Base-by-base conservation (phyloP, 2,888 invertebrate species). In the Cantharis rufa region DNA sequence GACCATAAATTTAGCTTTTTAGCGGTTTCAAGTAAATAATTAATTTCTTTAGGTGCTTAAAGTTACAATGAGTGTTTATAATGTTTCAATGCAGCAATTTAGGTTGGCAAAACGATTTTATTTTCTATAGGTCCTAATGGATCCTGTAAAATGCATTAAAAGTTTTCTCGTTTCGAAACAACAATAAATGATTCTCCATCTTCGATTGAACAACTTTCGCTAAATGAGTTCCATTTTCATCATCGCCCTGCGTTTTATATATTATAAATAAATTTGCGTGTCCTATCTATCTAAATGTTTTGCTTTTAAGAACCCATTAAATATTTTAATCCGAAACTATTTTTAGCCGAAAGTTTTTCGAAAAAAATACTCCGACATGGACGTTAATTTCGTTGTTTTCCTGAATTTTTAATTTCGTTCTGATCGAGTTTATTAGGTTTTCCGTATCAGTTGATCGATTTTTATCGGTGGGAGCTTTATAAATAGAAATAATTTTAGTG, bases 401-500 rank as follows among this genome's bases (percentile, higher is more conserved):
- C 48, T 48, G 48, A 48, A 48, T 48, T 48, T 48, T 48, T 48
- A 48, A 48, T 48, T 48, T 9, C 1, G 9, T 48, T 48, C 9
- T n/a, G n/a, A 48, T 48, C 48, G n/a, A 48, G 48, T n/a, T 48
- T 48, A 48, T 48, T 48, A 48, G n/a, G 48, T 48, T 48, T 48
- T 48, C n/a, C 13, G 48, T 48, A 48, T 48, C 48, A 48, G 0
- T n/a, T 48, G n/a, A 48, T 48, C 48, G 48, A 48, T 66, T 66
- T 66, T 66, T 66, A 66, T 66, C 10, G 64, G 64, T 10, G 9
- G 9, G 13, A 16, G n/a, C n/a, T 71, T 70, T 74, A 77, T 62
- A 77, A 74, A 77, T 77, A 77, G 70, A 18, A 63, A 48, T 70
- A 71, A 77, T 66, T 77, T 72, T 61, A 70, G 61, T 66, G n/a